These are phyloP conservation scores for Spinus olivaceus DNA, from an alignment of 2,797 vertebrate species.

Conservation along the genomic window DNA sequence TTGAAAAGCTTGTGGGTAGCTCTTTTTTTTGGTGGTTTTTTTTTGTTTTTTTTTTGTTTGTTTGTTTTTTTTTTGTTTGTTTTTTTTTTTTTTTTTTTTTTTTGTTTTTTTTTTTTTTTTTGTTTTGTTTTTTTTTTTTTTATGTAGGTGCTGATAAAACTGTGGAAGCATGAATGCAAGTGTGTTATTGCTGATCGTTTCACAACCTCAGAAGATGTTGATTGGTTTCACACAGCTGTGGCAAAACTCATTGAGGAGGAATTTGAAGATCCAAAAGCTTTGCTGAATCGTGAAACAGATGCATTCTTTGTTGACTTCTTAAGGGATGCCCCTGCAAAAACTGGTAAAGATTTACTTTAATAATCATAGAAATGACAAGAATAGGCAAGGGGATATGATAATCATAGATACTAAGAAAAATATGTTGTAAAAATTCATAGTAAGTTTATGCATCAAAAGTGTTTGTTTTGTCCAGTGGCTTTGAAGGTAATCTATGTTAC, in stretches of 20 bases:
- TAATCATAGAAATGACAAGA: background rate
- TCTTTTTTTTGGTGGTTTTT: background rate
- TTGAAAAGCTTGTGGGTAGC: background rate
- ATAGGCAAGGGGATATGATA: background rate
- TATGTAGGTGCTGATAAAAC: constrained; percentile 79
- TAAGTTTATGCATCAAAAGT: background rate
- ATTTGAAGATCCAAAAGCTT: constrained; percentile 71
- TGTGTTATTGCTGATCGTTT: constrained; percentile 94
- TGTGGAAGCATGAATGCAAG: constrained; percentile 97
- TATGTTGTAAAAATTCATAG: background rate
- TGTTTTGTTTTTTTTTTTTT: background rate
- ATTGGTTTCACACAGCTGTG: constrained; percentile 87
- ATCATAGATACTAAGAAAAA: background rate
- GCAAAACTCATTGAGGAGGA: constrained; percentile 78
- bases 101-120: background rate
- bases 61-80: background rate
- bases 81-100: background rate
- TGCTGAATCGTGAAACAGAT: constrained; percentile 75
- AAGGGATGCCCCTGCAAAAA: constrained; percentile 84
- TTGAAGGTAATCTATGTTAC: background rate
- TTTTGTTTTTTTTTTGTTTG: no score
- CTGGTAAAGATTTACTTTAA: constrained; percentile 75
- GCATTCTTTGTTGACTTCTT: constrained; percentile 94
- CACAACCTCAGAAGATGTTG: constrained; percentile 81
- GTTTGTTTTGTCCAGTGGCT: background rate